These are phyloP conservation scores for Metopia argyrocephala DNA, from an alignment of 2,888 invertebrate genomes.

Conservation along the genomic window DNA sequence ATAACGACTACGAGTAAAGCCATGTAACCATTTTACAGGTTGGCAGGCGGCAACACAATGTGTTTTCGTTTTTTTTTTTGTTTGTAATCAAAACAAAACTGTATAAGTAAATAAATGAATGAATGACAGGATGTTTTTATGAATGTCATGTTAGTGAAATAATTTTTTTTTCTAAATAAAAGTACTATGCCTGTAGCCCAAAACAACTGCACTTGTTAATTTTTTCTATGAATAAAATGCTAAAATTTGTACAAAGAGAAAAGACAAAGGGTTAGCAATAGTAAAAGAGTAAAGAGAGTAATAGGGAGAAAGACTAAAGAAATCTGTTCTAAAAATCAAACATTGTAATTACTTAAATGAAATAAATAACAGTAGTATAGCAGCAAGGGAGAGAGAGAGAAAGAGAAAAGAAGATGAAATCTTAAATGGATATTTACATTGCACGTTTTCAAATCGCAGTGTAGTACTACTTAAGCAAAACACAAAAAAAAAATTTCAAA, in stretches of 20 bases:
- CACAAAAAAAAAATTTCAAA: too few species aligned
- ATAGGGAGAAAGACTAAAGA: too few species aligned
- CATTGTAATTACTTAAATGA: constrained; percentile 31
- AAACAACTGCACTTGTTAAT: too few species aligned
- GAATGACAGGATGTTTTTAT: background rate
- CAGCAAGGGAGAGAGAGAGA: background rate
- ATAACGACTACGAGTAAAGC: background rate
- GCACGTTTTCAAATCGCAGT: too few species aligned
- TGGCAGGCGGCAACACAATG: background rate
- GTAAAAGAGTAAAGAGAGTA: too few species aligned
- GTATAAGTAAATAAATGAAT: background rate
- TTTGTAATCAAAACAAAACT: background rate
- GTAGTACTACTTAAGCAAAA: too few species aligned
- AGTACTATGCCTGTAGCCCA: constrained; percentile 3
- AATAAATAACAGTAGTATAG: background rate
- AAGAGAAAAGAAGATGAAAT: background rate
- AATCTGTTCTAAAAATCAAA: constrained; percentile 5
- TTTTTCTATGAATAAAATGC: too few species aligned
- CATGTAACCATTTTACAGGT: background rate
- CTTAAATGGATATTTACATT: constrained; percentile 51
- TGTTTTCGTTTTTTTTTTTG: background rate
- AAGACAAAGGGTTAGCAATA: too few species aligned
- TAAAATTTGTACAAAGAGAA: too few species aligned
- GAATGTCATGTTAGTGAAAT: constrained; percentile 35
- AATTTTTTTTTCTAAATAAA: constrained; percentile 24